Evolutionary conservation across 2,797 vertebrate genomes (phyloP), one percentile per base, ranked within the genome.

Genomic region (Hippoglossus hippoglossus): DNA sequence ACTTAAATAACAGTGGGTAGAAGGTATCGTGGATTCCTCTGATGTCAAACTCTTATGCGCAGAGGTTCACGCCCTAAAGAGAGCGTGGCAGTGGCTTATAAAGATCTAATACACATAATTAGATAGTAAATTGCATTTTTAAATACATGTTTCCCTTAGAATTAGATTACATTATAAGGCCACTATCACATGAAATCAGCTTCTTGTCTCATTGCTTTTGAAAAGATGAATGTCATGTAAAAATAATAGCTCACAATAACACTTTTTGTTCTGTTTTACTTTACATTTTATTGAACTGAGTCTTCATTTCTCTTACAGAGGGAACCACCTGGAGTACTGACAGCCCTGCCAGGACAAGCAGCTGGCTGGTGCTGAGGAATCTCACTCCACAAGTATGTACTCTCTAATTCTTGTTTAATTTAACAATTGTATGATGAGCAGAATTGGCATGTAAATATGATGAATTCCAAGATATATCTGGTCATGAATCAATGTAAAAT

Each of bases 281-380:
- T 46, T 46, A 6, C 44, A 1, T 46, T 46, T 19, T 52, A 39
- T 60, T 26, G 49, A 15, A 39, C 4, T 58, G 19, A 54, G 11
- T 70, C 3, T 54, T 3, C 5, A 13, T 80, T 58, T 69, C 2
- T 78, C 6, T 85, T 69, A 1, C 86, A 94, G 90, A 91, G 95
- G 97, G 96, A 93, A 97, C 96, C 85, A 96, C 98, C 4, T 99
- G 98, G 98, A 99, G 98, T 77, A 97, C 97, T 26, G 98, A 98
- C 93, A 96, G 95, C 94, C 96, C 97, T 90, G 97, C 93, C 92
- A 96, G 98, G 89, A 97, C 96, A 84, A 99, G 96, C 94, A 99
- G 97, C 95, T 99, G 97, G 97, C 95, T 99, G 87, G 98, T 99
- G 71, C 95, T 99, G 84, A 96, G 98, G 81, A 99, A 99, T 92